phyloP scores from a whole-genome alignment of 2,797 vertebrate genomes.

The Chelon labrosus region DNA sequence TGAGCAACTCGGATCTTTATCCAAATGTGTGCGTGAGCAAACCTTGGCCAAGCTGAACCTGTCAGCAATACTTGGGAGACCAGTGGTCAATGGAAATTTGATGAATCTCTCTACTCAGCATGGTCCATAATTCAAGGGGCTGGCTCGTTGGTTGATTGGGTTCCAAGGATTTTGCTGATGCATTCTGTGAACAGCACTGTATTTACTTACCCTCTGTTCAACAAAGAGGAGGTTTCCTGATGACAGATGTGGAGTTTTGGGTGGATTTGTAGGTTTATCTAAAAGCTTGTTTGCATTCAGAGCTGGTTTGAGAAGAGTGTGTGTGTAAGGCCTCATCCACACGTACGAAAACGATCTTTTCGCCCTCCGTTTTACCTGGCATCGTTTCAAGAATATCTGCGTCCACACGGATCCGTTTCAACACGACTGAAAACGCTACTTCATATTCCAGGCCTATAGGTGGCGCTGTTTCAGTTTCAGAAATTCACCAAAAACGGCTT shows the following conservation, averaged over 20 bases:
- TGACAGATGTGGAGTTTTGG: slow-evolving; percentile 39
- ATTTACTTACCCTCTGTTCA: slow-evolving; percentile 33
- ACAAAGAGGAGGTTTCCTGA: slow-evolving; percentile 22
- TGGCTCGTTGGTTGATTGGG: slow-evolving; percentile 36
- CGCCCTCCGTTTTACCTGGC: no score
- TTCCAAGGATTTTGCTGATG: slow-evolving; percentile 40
- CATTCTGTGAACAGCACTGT: slow-evolving; percentile 31
- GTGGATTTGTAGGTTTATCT: slow-evolving; percentile 14
- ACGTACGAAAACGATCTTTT: no score
- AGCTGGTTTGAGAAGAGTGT: background rate
- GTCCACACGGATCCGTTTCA: no score
- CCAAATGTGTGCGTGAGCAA: slow-evolving; percentile 39
- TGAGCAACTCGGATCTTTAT: slow-evolving; percentile 72
- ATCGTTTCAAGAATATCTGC: no score
- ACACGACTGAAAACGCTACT: no score
- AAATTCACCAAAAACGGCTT: no score
- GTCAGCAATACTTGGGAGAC: slow-evolving; percentile 35
- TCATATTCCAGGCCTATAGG: no score
- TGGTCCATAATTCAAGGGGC: slow-evolving; percentile 36
- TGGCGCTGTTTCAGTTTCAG: no score
- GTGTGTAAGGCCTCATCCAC: no score
- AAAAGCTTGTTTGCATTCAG: slow-evolving; percentile 19
- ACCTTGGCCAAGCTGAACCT: slow-evolving; percentile 44
- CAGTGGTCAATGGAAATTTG: slow-evolving; percentile 52
- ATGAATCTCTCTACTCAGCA: slow-evolving; percentile 21